Evolutionary conservation across 2,888 invertebrate genomes (phyloP).

Genomic region (Frankliniella fusca): DNA sequence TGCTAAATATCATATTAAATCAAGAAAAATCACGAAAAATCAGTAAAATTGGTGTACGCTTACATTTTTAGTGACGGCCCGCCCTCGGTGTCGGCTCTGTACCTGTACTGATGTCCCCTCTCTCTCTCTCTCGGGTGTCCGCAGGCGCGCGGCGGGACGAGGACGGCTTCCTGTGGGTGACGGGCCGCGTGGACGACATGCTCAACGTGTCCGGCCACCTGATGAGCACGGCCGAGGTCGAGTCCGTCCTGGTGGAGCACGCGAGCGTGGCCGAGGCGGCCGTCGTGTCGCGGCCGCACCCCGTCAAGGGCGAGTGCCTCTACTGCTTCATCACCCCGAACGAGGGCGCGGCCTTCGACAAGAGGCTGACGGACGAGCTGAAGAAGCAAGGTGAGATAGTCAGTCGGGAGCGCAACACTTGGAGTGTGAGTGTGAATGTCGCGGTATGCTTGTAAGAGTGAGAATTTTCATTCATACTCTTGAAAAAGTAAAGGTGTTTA

Average conservation of each 20-base stretch:
- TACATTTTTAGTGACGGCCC: no score
- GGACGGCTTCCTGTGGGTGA: constrained; percentile 95
- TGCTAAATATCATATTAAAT: no score
- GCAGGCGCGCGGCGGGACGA: constrained; percentile 83
- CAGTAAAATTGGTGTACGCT: no score
- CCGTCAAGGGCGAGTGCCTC: constrained; percentile 92
- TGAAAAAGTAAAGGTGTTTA: no score
- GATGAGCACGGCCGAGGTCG: constrained; percentile 94
- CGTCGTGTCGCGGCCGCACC: constrained; percentile 90
- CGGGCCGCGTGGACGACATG: constrained; percentile 97
- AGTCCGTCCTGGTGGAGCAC: constrained; percentile 75
- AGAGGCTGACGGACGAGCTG: constrained; percentile 64
- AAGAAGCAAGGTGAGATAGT: constrained; percentile 60
- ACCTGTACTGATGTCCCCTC: background rate
- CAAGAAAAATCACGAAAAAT: no score
- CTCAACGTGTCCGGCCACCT: constrained; percentile 97
- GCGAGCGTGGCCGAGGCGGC: constrained; percentile 86
- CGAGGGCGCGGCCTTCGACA: constrained; percentile 66
- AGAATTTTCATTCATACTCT: no score
- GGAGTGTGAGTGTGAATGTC: no score
- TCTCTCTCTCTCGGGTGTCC: background rate
- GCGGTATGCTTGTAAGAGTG: no score
- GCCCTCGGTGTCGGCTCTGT: no score
- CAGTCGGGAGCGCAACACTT: no score
- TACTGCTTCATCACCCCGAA: constrained; percentile 96